phyloP scores from a whole-genome alignment of 2,888 invertebrate species.

The Mystacides longicornis region DNA sequence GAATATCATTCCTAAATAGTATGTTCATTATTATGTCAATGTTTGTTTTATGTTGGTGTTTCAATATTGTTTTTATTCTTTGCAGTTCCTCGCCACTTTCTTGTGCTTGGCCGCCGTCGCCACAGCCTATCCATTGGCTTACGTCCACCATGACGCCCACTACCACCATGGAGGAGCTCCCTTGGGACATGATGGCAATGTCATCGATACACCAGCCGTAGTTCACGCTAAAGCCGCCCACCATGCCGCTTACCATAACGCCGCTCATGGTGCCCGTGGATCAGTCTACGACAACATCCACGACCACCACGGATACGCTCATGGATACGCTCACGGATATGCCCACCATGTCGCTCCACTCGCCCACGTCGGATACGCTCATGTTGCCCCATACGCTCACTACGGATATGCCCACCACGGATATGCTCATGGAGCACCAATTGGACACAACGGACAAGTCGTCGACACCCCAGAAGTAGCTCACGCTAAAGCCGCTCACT shows the following conservation, averaged over 20 bases:
- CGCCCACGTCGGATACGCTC: not conserved
- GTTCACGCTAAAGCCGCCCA: constrained; percentile 48
- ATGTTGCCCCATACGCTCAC: constrained; percentile 18
- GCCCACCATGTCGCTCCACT: not conserved
- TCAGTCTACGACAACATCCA: constrained; percentile 26
- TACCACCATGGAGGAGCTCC: constrained; percentile 11
- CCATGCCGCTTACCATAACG: constrained; percentile 26
- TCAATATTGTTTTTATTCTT: no score
- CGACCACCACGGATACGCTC: constrained; percentile 19
- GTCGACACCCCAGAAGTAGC: constrained; percentile 50
- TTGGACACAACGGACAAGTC: constrained; percentile 4
- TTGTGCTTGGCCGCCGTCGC: constrained; percentile 26
- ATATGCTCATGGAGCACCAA: constrained; percentile 3
- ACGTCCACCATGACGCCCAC: constrained; percentile 5
- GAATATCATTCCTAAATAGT: no score
- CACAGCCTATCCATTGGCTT: constrained; percentile 27
- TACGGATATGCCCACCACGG: not conserved
- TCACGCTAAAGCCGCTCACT: constrained; percentile 52
- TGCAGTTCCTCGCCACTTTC: constrained; percentile 19
- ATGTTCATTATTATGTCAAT: no score
- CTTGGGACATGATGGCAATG: constrained; percentile 12
- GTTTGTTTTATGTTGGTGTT: no score
- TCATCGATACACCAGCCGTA: constrained; percentile 46
- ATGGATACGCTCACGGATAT: constrained; percentile 11
- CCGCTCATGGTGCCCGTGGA: constrained; percentile 26